These are phyloP conservation scores for Dione vanillae DNA, from an alignment of 2,888 invertebrate genomes.

Conservation along the genomic window DNA sequence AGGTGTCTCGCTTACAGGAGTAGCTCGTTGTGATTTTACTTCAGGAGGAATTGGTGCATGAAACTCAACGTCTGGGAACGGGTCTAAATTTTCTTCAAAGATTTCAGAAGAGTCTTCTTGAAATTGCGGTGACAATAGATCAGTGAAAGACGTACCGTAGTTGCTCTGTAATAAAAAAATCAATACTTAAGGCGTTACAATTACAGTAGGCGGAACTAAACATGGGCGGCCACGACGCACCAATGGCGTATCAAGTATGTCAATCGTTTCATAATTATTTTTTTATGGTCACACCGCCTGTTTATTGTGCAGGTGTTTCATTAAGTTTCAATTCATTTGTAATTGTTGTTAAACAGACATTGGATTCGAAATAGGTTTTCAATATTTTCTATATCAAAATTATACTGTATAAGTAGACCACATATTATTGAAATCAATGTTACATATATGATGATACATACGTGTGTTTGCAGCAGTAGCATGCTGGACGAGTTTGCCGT, in stretches of 20 bases:
- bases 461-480: slow-evolving; percentile 97
- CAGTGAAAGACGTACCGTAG: slow-evolving; percentile 91
- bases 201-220: slow-evolving; percentile 70
- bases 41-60: slow-evolving; percentile 76
- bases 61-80: slow-evolving; percentile 88
- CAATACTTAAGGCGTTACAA: slow-evolving; percentile 61
- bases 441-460: slow-evolving; percentile 69
- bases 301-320: slow-evolving; percentile 61
- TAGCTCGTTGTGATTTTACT: slow-evolving; percentile 72
- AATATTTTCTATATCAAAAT: background rate
- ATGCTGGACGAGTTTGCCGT: slow-evolving; percentile 90
- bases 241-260: slow-evolving; percentile 65
- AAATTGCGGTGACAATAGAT: slow-evolving; percentile 89
- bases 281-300: slow-evolving; percentile 52
- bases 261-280: slow-evolving; percentile 48
- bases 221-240: slow-evolving; percentile 70
- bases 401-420: too few relatives aligned
- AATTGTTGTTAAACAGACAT: background rate
- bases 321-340: slow-evolving; percentile 48
- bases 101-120: slow-evolving; percentile 89
- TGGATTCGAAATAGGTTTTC: background rate
- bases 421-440: background rate
- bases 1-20: slow-evolving; percentile 75
- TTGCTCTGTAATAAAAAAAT: slow-evolving; percentile 86
- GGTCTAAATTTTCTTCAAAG: slow-evolving; percentile 89